Conservation (phyloP, 2,113 vertebrate species). For the Sciurus niger region DNA sequence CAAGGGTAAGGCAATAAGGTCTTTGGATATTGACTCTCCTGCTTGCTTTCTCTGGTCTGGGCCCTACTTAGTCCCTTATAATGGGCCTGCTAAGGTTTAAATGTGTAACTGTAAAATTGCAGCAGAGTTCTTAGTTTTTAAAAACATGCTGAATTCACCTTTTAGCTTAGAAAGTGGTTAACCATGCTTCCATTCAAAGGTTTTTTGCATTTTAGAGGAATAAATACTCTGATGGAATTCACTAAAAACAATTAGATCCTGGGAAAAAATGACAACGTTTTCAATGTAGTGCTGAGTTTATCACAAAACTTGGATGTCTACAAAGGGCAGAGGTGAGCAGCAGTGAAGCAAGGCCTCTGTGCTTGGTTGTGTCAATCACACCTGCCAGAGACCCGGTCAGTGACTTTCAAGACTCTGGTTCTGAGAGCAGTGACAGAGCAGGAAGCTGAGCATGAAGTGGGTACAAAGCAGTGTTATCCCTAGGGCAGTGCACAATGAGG, state of each 20-base stretch:
- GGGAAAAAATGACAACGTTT: constrained; percentile 23
- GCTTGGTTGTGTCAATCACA: background rate
- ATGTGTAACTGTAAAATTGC: constrained; percentile 57
- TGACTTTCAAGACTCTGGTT: background rate
- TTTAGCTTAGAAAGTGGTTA: constrained; percentile 59
- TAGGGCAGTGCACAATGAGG: background rate
- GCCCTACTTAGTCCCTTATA: background rate
- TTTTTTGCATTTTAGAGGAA: background rate
- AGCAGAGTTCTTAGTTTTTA: constrained; percentile 18
- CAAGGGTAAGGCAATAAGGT: background rate
- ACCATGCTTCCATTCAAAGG: constrained; percentile 43
- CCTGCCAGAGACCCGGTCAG: background rate
- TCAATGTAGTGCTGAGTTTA: background rate
- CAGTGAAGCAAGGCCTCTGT: background rate
- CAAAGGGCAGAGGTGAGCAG: background rate
- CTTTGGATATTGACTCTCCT: background rate
- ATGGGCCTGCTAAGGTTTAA: background rate
- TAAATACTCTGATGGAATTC: background rate
- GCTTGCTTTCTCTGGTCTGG: background rate
- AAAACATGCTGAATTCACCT: constrained; percentile 48
- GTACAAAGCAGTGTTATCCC: background rate
- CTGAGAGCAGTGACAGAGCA: background rate
- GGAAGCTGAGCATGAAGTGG: background rate
- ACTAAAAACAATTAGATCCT: background rate
- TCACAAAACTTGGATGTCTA: background rate